A percentile compares a stretch with the other conserved stretches of the same genome.
Conservation (phyloP, 2,797 vertebrate species). For the Anolis apletophallus region DNA sequence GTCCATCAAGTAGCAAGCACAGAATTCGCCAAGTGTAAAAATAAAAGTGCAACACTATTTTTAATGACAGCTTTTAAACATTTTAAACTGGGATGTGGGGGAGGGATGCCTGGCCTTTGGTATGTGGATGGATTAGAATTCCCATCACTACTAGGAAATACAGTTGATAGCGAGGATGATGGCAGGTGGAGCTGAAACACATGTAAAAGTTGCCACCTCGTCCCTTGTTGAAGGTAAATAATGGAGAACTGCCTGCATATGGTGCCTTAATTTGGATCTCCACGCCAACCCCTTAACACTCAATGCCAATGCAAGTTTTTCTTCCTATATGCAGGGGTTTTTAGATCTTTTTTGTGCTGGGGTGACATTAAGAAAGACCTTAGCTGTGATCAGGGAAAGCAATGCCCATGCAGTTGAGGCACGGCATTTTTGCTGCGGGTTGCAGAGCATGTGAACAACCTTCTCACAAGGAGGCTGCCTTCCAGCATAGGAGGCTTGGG, state of each 20-base stretch:
- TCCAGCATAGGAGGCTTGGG: too few species aligned
- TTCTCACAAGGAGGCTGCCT: too few species aligned
- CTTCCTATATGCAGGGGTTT: too few species aligned
- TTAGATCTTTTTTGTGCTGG: too few species aligned
- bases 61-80: background rate
- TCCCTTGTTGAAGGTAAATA: background rate
- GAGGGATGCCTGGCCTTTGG: background rate
- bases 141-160: background rate
- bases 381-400: background rate
- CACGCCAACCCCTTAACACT: background rate
- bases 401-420: background rate
- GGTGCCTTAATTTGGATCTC: background rate
- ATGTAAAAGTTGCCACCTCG: background rate
- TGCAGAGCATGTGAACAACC: background rate
- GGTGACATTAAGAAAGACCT: background rate
- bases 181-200: background rate
- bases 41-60: background rate
- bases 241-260: background rate
- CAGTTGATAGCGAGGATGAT: background rate
- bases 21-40: background rate
- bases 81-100: background rate
- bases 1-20: background rate
- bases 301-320: too few species aligned
- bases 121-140: background rate
- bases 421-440: background rate